These are phyloP conservation scores for Galleria mellonella DNA, from an alignment of 1,140 invertebrate species.

Conservation along the genomic window DNA sequence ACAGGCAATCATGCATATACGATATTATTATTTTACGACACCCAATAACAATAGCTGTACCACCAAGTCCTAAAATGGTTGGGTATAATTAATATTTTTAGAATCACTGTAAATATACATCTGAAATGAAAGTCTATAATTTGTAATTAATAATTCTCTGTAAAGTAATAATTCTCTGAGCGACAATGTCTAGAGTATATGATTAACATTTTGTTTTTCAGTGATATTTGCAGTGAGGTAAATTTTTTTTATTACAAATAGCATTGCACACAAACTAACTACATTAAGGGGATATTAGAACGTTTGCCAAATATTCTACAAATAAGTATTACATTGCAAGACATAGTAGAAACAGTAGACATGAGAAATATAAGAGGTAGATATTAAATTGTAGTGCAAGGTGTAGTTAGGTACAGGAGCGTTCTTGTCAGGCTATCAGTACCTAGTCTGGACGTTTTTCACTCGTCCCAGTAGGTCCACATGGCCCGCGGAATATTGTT, in stretches of 20 bases:
- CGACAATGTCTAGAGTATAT: too few species aligned
- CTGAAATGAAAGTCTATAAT: neutral
- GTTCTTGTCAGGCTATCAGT: constrained; percentile 32
- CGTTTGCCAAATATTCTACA: constrained; percentile 45
- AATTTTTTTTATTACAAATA: constrained; percentile 31
- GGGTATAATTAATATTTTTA: neutral
- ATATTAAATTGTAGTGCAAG: constrained; percentile 35
- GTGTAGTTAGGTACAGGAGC: constrained; percentile 18
- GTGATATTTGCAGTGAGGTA: constrained; percentile 15
- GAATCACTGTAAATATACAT: constrained; percentile 6
- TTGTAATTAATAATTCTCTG: too few species aligned
- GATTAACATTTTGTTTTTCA: neutral
- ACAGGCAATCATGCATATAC: constrained; percentile 5
- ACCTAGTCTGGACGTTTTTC: constrained; percentile 93
- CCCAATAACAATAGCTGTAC: neutral
- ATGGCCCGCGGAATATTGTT: constrained; percentile 96
- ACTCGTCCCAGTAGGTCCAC: constrained; percentile 91
- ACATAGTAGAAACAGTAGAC: constrained; percentile 44
- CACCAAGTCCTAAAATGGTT: neutral
- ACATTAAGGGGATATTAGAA: constrained; percentile 31
- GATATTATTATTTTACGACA: neutral
- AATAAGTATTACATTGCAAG: constrained; percentile 33
- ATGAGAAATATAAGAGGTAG: constrained; percentile 37
- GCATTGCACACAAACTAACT: constrained; percentile 44
- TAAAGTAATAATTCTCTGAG: too few species aligned